These are phyloP conservation scores for Oscheius sp. DNA, from an alignment of 2,888 invertebrate genomes.

Conservation along the genomic window DNA sequence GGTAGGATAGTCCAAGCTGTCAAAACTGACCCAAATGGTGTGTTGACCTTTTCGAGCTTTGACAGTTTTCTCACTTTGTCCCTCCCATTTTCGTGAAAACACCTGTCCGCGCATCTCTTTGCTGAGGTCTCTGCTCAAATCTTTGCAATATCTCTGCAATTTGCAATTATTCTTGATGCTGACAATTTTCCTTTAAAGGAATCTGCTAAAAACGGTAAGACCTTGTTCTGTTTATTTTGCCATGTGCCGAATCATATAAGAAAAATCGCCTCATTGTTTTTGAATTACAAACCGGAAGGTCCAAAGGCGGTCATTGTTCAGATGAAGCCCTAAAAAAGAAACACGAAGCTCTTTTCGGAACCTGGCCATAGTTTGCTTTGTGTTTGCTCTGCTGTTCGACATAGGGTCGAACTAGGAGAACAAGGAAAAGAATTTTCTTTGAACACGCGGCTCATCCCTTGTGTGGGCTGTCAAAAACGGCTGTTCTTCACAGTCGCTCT, in stretches of 20 bases:
- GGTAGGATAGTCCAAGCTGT: too few relatives aligned
- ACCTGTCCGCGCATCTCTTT: too few relatives aligned
- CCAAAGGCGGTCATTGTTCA: constrained; percentile 5
- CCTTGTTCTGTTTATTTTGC: too few relatives aligned
- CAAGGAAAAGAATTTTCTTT: constrained; percentile 11
- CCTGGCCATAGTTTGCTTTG: constrained; percentile 17
- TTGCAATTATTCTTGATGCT: too few relatives aligned
- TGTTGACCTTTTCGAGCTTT: constrained; percentile 4
- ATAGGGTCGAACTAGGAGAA: constrained; percentile 12
- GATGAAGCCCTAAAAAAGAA: constrained; percentile 27
- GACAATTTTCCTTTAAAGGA: too few relatives aligned
- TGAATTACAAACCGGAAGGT: neutral
- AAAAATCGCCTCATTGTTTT: neutral
- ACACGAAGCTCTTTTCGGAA: constrained; percentile 35
- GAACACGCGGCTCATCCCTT: constrained; percentile 29
- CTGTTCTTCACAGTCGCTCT: constrained; percentile 7
- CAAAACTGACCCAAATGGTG: too few relatives aligned
- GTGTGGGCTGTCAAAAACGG: constrained; percentile 24
- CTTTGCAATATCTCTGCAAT: too few relatives aligned
- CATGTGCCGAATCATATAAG: too few relatives aligned
- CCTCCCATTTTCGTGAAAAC: too few relatives aligned
- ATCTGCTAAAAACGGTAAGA: too few relatives aligned
- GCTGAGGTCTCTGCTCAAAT: too few relatives aligned
- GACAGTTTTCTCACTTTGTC: neutral
- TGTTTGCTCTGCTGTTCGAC: constrained; percentile 32